Evolutionary conservation across 53 echinoderm and acorn worm species (phyloP).

Genomic region (Apostichopus leukothele): DNA sequence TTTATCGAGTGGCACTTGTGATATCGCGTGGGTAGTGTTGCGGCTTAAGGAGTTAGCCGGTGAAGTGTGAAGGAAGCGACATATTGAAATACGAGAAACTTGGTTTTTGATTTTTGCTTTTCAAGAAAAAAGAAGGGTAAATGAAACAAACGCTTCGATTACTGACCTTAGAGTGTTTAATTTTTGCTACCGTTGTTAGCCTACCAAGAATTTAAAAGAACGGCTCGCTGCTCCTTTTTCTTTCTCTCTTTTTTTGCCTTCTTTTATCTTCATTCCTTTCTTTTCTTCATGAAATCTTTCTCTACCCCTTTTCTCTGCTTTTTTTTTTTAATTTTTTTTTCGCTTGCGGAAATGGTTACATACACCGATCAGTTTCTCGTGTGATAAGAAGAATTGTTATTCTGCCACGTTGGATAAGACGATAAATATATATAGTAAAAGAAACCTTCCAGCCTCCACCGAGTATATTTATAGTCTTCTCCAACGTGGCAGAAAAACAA

Average conservation of each 20-base stretch:
- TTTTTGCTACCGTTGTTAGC: not conserved
- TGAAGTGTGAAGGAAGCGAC: not conserved
- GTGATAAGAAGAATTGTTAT: too few relatives aligned
- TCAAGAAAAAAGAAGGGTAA: not conserved
- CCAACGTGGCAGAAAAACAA: too few relatives aligned
- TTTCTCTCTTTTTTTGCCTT: not conserved
- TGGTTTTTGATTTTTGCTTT: not conserved
- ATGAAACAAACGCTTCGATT: not conserved
- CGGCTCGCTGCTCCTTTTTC: too few relatives aligned
- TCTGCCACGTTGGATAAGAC: too few relatives aligned
- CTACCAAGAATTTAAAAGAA: not conserved
- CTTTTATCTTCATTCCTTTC: not conserved
- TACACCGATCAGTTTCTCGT: too few relatives aligned
- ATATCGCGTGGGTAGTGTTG: not conserved
- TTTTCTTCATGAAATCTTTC: not conserved
- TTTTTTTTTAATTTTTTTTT: not conserved
- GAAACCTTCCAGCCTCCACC: too few relatives aligned
- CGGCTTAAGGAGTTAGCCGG: not conserved
- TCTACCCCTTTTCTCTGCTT: not conserved
- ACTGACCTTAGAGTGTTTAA: not conserved
- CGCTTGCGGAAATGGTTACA: not conserved
- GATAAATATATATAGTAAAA: too few relatives aligned
- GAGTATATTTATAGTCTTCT: too few relatives aligned
- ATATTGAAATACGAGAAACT: not conserved
- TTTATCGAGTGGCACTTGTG: not conserved